Conservation (phyloP, 2,888 invertebrate genomes). For the Allolobophora icterica region DNA sequence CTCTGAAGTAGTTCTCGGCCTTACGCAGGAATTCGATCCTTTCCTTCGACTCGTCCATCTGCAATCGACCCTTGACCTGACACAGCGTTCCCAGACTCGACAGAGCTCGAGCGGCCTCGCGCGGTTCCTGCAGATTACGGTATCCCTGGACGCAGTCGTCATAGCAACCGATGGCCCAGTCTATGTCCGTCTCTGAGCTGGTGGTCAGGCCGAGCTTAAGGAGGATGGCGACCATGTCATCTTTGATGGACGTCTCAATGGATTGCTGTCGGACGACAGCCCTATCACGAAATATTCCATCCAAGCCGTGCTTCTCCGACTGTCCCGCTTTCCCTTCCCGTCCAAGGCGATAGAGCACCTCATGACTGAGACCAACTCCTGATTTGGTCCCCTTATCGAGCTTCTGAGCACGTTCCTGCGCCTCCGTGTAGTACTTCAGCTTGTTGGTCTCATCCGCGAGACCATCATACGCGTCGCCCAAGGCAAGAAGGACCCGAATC, state of each 20-base stretch:
- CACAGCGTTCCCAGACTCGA: slow-evolving; percentile 62
- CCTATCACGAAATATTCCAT: background rate
- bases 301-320: background rate
- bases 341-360: background rate
- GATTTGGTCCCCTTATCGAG: slow-evolving; percentile 37
- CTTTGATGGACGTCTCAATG: slow-evolving; percentile 61
- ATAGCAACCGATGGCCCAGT: slow-evolving; percentile 63
- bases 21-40: slow-evolving; percentile 57
- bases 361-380: background rate
- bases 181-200: slow-evolving; percentile 62
- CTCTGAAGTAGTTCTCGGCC: slow-evolving; percentile 60
- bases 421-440: slow-evolving; percentile 58
- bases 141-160: slow-evolving; percentile 61
- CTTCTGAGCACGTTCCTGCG: slow-evolving; percentile 49
- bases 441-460: slow-evolving; percentile 61
- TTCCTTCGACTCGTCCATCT: slow-evolving; percentile 55
- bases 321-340: background rate
- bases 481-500: slow-evolving; percentile 38
- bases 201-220: slow-evolving; percentile 60
- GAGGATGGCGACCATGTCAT: slow-evolving; percentile 59
- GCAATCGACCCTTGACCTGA: slow-evolving; percentile 62
- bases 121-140: slow-evolving; percentile 54
- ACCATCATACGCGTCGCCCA: slow-evolving; percentile 58
- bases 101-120: slow-evolving; percentile 54
- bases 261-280: slow-evolving; percentile 31